These are phyloP conservation scores for Cephalopachus bancanus DNA, from an alignment of 2,797 vertebrate genomes.

Conservation along the genomic window DNA sequence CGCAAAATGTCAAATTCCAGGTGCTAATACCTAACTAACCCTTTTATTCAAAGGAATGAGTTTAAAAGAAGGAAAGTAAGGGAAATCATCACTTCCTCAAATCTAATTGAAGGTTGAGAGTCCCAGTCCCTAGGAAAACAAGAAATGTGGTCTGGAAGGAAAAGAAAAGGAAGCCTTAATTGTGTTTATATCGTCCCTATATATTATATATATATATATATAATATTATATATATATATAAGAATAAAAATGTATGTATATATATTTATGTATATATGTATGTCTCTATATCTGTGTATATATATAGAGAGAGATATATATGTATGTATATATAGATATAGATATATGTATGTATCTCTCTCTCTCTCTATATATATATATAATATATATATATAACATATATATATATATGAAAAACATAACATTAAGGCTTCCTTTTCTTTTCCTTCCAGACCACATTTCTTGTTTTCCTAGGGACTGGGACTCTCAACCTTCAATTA, in stretches of 20 bases:
- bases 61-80: slow-evolving; percentile 65
- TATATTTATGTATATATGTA: too few relatives aligned
- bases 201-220: too few relatives aligned
- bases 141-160: slow-evolving; percentile 58
- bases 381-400: too few relatives aligned
- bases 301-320: too few relatives aligned
- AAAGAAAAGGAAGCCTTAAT: slow-evolving; percentile 66
- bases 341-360: too few relatives aligned
- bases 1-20: slow-evolving; percentile 70
- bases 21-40: slow-evolving; percentile 50
- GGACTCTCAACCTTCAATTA: slow-evolving; percentile 68
- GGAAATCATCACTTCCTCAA: slow-evolving; percentile 75
- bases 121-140: slow-evolving; percentile 68
- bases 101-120: slow-evolving; percentile 67
- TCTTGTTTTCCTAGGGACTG: slow-evolving; percentile 70
- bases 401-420: too few relatives aligned
- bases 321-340: too few relatives aligned
- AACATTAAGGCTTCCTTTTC: slow-evolving; percentile 63
- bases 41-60: slow-evolving; percentile 64
- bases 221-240: too few relatives aligned
- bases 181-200: too few relatives aligned
- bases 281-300: too few relatives aligned
- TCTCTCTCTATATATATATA: too few relatives aligned
- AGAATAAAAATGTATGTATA: too few relatives aligned
- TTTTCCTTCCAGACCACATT: slow-evolving; percentile 51